phyloP scores from a whole-genome alignment of 37 sponge, comb jelly and placozoan genomes.

The Chondrilla cf. caribensis region DNA sequence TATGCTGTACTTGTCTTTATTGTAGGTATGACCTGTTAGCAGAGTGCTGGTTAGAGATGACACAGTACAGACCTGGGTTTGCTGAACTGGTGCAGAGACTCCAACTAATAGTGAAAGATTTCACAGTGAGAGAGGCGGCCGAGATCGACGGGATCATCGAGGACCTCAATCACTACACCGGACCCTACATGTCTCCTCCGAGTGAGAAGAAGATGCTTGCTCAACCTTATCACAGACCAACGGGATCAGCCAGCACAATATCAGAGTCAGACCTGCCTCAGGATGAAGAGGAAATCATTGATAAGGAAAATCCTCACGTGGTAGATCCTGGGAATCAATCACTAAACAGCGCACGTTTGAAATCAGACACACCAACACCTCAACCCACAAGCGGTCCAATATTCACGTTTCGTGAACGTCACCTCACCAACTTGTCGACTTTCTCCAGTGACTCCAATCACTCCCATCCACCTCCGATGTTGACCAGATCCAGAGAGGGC shows the following conservation, averaged over 20 bases:
- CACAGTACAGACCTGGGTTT: constrained; percentile 49
- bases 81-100: constrained; percentile 7
- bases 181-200: not conserved
- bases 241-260: not conserved
- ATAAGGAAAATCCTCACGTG: not conserved
- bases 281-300: not conserved
- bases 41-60: constrained; percentile 41
- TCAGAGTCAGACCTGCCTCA: not conserved
- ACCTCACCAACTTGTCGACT: not conserved
- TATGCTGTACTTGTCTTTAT: no score
- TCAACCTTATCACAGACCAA: not conserved
- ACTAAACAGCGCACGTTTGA: not conserved
- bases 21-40: constrained; percentile 38
- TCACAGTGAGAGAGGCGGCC: not conserved
- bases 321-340: not conserved
- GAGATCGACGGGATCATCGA: constrained; percentile 13
- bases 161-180: not conserved
- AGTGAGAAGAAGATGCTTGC: constrained; percentile 6
- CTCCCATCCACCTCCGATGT: not conserved
- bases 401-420: not conserved
- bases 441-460: not conserved
- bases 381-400: not conserved
- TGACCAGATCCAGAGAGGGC: not conserved
- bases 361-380: not conserved
- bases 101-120: not conserved